Evolutionary conservation across 2,113 vertebrate genomes (phyloP).

Genomic region (Heliornis fulica): DNA sequence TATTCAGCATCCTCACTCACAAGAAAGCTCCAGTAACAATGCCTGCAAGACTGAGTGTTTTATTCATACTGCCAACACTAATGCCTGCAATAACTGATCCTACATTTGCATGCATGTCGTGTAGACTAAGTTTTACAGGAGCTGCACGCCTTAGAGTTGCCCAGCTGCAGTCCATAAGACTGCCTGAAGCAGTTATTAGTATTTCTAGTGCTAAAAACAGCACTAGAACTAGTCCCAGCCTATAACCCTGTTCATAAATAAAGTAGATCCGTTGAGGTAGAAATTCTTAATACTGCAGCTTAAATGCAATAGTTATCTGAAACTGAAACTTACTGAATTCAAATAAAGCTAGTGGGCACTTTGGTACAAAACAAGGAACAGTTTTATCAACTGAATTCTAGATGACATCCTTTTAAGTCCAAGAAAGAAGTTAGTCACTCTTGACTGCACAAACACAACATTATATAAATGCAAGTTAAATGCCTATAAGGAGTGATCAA

Average conservation of each 20-base stretch:
- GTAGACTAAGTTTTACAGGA: background rate
- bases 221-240: too few relatives aligned
- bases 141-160: background rate
- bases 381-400: background rate
- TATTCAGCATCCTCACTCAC: background rate
- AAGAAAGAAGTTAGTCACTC: background rate
- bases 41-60: background rate
- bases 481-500: background rate
- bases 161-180: background rate
- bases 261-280: background rate
- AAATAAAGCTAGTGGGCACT: background rate
- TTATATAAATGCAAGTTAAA: background rate
- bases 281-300: background rate
- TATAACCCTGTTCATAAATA: background rate
- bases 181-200: background rate
- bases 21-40: background rate
- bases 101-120: background rate
- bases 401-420: background rate
- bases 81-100: background rate
- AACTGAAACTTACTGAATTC: background rate
- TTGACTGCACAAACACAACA: background rate
- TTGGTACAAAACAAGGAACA: background rate
- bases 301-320: background rate
- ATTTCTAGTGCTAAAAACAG: background rate
- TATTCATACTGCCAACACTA: background rate